phyloP scores from a whole-genome alignment of 2,888 invertebrate species.

The Ophonus ardosiacus region DNA sequence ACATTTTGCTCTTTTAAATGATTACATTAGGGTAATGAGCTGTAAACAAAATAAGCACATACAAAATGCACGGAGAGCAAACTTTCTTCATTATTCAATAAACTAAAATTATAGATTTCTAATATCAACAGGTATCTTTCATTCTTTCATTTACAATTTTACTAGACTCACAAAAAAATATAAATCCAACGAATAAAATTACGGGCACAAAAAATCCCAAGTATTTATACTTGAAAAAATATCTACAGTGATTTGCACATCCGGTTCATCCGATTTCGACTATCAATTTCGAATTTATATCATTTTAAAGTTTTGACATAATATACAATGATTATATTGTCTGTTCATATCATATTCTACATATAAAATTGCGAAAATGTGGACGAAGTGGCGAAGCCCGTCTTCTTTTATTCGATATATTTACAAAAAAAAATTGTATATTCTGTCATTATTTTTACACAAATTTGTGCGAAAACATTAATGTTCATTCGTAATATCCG shows the following conservation, averaged over 20 bases:
- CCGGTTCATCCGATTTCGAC: slow-evolving; percentile 23
- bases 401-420: background rate
- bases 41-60: background rate
- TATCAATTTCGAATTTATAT: slow-evolving; percentile 32
- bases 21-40: slow-evolving; percentile 33
- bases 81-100: slow-evolving; percentile 14
- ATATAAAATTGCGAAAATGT: background rate
- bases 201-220: slow-evolving; percentile 2
- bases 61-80: background rate
- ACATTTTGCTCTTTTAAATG: background rate
- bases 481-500: slow-evolving; percentile 32
- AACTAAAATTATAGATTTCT: slow-evolving; percentile 33
- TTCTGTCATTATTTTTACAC: background rate
- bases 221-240: slow-evolving; percentile 10
- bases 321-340: slow-evolving; percentile 10
- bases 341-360: slow-evolving; percentile 3
- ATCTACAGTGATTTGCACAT: slow-evolving; percentile 41
- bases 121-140: slow-evolving; percentile 5
- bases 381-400: background rate
- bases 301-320: slow-evolving; percentile 7
- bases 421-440: background rate
- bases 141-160: background rate
- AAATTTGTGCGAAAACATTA: slow-evolving; percentile 20
- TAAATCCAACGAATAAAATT: background rate
- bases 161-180: background rate